Percentiles rank a stretch among this genome's conserved stretches.
Evolutionary conservation across 2,888 invertebrate genomes (phyloP).

Genomic region (Cantharis rustica): DNA sequence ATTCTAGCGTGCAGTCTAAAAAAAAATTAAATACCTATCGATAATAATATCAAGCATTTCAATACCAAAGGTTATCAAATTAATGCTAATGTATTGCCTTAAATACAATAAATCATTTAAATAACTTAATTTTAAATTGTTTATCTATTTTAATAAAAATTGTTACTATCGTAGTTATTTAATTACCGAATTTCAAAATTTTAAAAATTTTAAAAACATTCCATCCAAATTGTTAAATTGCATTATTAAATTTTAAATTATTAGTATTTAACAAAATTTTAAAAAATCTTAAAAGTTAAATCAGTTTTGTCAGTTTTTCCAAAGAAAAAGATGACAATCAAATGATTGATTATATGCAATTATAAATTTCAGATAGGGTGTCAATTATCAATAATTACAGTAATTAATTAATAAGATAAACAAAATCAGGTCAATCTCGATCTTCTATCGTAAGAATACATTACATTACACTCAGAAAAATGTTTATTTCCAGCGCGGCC

Average conservation of each 20-base stretch:
- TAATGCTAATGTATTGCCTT: background rate
- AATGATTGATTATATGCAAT: too few relatives aligned
- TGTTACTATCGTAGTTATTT: background rate
- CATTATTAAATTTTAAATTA: too few relatives aligned
- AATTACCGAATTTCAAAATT: too few relatives aligned
- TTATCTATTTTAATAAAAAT: background rate
- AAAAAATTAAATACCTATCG: slow-evolving; percentile 1
- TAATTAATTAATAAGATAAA: too few relatives aligned
- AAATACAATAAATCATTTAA: background rate
- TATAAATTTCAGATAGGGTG: too few relatives aligned
- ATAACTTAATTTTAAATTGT: background rate
- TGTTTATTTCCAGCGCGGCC: background rate
- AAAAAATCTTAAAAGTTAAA: background rate
- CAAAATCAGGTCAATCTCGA: too few relatives aligned
- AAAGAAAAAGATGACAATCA: too few relatives aligned
- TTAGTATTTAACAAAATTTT: too few relatives aligned
- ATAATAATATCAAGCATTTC: background rate
- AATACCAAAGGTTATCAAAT: background rate
- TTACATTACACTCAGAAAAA: background rate
- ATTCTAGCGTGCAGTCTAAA: background rate
- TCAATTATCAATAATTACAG: background rate
- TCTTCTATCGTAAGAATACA: background rate
- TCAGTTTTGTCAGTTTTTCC: background rate
- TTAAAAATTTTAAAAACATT: too few relatives aligned
- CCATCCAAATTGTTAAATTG: too few relatives aligned